Base-by-base conservation (phyloP, 2,888 invertebrate genomes). In the Hartigia nigra region DNA sequence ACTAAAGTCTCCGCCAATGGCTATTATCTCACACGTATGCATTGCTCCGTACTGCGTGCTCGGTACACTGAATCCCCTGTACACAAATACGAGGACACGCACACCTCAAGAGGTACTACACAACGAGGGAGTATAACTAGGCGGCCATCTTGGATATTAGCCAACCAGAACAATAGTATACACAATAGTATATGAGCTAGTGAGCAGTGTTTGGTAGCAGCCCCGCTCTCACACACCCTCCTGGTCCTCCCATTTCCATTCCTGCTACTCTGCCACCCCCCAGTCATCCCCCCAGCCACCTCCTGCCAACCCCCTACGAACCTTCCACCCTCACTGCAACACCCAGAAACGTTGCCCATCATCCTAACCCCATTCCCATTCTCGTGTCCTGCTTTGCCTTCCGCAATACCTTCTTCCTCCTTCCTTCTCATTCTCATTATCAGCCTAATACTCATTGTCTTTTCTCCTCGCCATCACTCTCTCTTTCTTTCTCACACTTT, bases 71-170 rank as follows among this genome's bases (percentile, higher is more conserved):
- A 84, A 86, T 86, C 84, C 83, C 84, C 84, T 81, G 84, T 86
- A 82, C 86, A 88, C 87, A 86, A 84, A 85, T 81, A 82, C 81
- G 69, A 74, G 81, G 74, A 77, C 79, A 75, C 74, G 78, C 74
- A 76, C 31, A 77, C 75, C 75, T 72, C 77, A 55, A 55, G 55
- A 55, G 55, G 23, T 2, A 55, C 55, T 55, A 55, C 32, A 34
- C 72, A 72, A 72, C 70, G 72, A 74, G 81, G 82, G 87, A 83
- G 86, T 89, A 88, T 89, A 90, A 90, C 90, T 86, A 87, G 87
- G 84, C 90, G 88, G 91, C 91, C 91, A 91, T 91, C 87, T 90
- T 91, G 91, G 90, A 91, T 91, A 91, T 91, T 91, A 91, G 90
- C 91, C 90, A 90, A 90, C 87, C 91, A 89, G 90, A 91, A 91